Evolutionary conservation across 1,140 invertebrate genomes (phyloP).

Genomic region (Drosophila persimilis): DNA sequence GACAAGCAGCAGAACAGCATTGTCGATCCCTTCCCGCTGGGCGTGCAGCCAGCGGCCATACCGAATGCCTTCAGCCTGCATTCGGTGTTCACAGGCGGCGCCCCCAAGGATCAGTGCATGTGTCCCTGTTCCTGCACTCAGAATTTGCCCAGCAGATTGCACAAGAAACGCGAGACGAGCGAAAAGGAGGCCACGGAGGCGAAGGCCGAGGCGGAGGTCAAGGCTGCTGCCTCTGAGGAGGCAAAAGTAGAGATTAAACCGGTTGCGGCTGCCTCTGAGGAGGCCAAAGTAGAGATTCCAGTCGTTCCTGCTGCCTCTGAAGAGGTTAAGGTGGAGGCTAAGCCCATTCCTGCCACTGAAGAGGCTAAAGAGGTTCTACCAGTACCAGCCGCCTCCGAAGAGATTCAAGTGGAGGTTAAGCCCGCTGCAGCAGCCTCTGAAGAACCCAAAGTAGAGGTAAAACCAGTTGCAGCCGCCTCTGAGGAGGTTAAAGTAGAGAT

Average conservation of each 20-base stretch:
- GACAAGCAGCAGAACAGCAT: conserved; percentile 51
- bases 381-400: no score
- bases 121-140: conserved; percentile 82
- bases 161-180: conserved; percentile 75
- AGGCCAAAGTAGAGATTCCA: not conserved
- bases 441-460: no score
- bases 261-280: no score
- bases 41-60: conserved; percentile 69
- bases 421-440: no score
- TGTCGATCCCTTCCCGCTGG: conserved; percentile 72
- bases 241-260: not conserved
- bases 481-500: no score
- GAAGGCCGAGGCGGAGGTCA: conserved; percentile 22
- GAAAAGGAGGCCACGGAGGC: conserved; percentile 32
- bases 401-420: not conserved
- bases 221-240: conserved; percentile 16
- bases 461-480: no score
- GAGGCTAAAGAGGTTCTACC: not conserved
- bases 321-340: no score
- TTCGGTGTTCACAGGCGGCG: conserved; percentile 67
- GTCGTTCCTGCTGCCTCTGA: no score
- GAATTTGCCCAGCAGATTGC: conserved; percentile 60
- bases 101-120: conserved; percentile 79
- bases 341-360: not conserved
- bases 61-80: conserved; percentile 67